Evolutionary conservation across 2,797 vertebrate genomes (phyloP).

Genomic region (Nasua narica): DNA sequence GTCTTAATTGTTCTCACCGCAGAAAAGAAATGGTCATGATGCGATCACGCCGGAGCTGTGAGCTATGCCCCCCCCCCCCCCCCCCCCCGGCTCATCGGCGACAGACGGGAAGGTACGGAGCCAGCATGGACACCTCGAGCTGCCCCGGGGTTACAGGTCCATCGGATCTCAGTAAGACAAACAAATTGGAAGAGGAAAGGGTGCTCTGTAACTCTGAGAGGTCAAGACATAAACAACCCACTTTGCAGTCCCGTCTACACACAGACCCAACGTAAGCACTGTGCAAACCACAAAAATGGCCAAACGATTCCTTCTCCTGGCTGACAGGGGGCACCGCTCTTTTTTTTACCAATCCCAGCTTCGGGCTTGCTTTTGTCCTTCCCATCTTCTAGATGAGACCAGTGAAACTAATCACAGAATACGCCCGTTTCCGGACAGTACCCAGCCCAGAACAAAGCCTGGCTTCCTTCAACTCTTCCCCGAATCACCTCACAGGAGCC

Average conservation of each 20-base stretch:
- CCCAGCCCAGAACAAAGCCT: neutral
- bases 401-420: neutral
- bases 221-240: neutral
- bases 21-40: neutral
- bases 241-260: too few species aligned
- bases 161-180: neutral
- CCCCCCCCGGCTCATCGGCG: too few species aligned
- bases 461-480: neutral
- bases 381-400: neutral
- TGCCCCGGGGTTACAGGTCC: fast-evolving
- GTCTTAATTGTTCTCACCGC: neutral
- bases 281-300: neutral
- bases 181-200: neutral
- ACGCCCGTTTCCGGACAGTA: neutral
- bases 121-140: neutral
- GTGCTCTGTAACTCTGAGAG: neutral
- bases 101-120: too few species aligned
- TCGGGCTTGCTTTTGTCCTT: neutral
- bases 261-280: fast-evolving
- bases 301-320: neutral
- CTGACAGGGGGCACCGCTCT: fast-evolving
- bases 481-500: neutral
- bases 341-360: neutral
- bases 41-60: fast-evolving
- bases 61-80: too few species aligned